These are phyloP conservation scores for Chascanopsetta lugubris DNA, from an alignment of 2,113 vertebrate species.

Conservation along the genomic window DNA sequence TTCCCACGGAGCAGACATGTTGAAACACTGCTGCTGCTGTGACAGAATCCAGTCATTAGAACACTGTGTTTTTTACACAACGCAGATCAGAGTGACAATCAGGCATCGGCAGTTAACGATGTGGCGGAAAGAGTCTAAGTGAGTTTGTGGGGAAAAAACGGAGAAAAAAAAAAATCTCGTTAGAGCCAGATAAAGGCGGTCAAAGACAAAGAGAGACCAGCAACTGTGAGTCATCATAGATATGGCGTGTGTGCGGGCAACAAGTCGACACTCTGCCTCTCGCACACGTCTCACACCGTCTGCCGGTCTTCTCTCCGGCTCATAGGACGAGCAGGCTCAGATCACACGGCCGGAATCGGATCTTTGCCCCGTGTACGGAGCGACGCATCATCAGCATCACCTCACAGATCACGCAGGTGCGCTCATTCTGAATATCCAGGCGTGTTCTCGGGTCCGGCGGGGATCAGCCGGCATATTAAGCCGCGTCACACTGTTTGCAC, in stretches of 20 bases:
- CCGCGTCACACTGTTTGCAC: conserved; percentile 7
- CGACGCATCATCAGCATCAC: too few species aligned
- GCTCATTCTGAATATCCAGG: conserved; percentile 10
- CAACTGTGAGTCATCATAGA: conserved; percentile 42
- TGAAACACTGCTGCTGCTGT: not conserved
- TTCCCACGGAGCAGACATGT: not conserved
- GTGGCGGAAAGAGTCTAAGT: conserved; percentile 24
- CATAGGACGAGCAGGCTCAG: not conserved
- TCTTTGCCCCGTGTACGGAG: conserved; percentile 5
- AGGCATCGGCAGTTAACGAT: conserved; percentile 44
- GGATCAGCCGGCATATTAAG: conserved; percentile 3
- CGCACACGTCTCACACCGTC: conserved; percentile 40
- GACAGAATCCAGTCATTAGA: not conserved
- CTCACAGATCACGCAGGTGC: too few species aligned
- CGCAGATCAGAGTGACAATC: conserved; percentile 27
- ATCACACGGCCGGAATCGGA: not conserved
- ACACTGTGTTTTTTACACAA: not conserved
- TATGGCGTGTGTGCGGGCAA: conserved; percentile 18
- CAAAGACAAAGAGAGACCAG: conserved; percentile 23
- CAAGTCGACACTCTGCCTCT: conserved; percentile 20
- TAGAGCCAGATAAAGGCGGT: conserved; percentile 31
- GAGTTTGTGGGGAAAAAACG: too few species aligned
- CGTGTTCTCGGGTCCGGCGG: not conserved
- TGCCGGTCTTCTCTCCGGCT: too few species aligned
- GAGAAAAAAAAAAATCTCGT: conserved; percentile 38